phyloP scores from a whole-genome alignment of 2,888 invertebrate genomes.

The Podotricha telesiphe region DNA sequence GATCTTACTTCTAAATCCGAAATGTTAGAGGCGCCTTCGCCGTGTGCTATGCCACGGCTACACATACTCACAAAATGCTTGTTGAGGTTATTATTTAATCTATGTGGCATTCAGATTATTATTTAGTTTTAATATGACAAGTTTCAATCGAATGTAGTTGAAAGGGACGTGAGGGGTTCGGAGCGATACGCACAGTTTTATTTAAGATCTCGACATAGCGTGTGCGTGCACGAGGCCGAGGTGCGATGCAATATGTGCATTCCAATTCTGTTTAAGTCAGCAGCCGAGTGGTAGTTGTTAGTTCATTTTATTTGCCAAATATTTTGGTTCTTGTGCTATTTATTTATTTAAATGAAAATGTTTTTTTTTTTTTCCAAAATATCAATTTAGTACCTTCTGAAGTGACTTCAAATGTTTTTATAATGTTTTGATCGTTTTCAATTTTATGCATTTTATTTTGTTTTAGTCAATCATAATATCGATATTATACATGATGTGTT shows the following conservation, averaged over 20 bases:
- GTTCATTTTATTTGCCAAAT: slow-evolving; percentile 81
- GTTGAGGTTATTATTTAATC: slow-evolving; percentile 72
- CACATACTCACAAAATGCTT: slow-evolving; percentile 76
- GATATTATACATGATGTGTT: slow-evolving; percentile 76
- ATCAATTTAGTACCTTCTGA: slow-evolving; percentile 81
- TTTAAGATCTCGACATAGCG: slow-evolving; percentile 70
- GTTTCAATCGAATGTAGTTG: slow-evolving; percentile 79
- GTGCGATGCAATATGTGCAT: slow-evolving; percentile 84
- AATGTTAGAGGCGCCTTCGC: slow-evolving; percentile 55
- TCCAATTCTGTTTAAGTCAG: slow-evolving; percentile 82
- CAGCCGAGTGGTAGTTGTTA: slow-evolving; percentile 74
- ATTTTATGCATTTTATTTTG: slow-evolving; percentile 83
- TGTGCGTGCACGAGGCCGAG: slow-evolving; percentile 67
- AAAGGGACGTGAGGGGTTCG: slow-evolving; percentile 74
- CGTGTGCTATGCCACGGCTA: slow-evolving; percentile 77
- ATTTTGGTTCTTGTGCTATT: slow-evolving; percentile 82
- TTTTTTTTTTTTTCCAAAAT: slow-evolving; percentile 58
- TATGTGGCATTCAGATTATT: slow-evolving; percentile 81
- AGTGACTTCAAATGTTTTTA: slow-evolving; percentile 77
- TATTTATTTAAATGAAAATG: slow-evolving; percentile 73
- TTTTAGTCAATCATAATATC: slow-evolving; percentile 80
- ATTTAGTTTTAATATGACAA: slow-evolving; percentile 75
- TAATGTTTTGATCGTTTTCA: slow-evolving; percentile 79
- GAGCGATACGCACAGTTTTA: slow-evolving; percentile 78
- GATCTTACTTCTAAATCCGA: slow-evolving; percentile 40